A percentile compares a stretch with the other conserved stretches of the same genome.
Conservation (phyloP, 1,140 invertebrate species). For the Megalopta genalis region DNA sequence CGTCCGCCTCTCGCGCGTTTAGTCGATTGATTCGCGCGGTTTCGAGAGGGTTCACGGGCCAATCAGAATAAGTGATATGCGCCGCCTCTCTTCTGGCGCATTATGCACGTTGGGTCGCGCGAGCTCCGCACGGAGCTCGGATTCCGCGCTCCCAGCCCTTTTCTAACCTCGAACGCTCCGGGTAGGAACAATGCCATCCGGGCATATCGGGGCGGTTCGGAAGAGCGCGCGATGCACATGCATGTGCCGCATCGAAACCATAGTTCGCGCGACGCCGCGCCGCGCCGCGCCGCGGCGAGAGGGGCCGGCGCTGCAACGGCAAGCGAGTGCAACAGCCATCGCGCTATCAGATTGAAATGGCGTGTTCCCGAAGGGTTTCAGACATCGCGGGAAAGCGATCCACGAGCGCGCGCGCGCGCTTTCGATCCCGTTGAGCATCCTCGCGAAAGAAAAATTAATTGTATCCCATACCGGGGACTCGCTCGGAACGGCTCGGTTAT, state of each 20-base stretch:
- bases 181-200: conserved; percentile 43
- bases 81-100: conserved; percentile 30
- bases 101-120: conserved; percentile 28
- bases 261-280: conserved; percentile 29
- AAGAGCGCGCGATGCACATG: conserved; percentile 45
- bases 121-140: conserved; percentile 15
- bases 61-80: conserved; percentile 68
- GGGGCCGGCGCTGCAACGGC: conserved; percentile 57
- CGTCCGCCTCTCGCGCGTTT: conserved; percentile 19
- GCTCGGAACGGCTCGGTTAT: no score
- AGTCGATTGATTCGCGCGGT: conserved; percentile 51
- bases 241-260: not conserved
- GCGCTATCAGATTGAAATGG: conserved; percentile 68
- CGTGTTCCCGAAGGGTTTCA: conserved; percentile 44
- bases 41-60: conserved; percentile 50
- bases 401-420: not conserved
- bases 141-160: conserved; percentile 7
- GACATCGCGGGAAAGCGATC: conserved; percentile 42
- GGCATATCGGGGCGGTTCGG: conserved; percentile 27
- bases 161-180: conserved; percentile 35
- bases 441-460: conserved; percentile 48
- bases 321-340: conserved; percentile 61
- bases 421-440: conserved; percentile 4
- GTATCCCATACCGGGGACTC: conserved; percentile 4
- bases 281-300: conserved; percentile 52